Conservation (phyloP, 2,888 invertebrate species). For the Xylota segnis region DNA sequence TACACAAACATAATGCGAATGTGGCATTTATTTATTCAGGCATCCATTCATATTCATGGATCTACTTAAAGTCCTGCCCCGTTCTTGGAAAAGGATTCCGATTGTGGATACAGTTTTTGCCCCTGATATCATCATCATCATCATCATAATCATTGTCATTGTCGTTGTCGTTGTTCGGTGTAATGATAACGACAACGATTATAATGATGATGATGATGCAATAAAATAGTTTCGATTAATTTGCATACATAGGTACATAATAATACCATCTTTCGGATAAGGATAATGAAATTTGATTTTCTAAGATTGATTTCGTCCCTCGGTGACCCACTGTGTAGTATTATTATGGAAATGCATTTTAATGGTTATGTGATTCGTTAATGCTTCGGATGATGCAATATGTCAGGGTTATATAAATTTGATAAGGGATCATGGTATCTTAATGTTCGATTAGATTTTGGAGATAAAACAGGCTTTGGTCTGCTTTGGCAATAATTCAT, state of each 20-base stretch:
- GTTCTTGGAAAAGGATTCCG: conserved; percentile 18
- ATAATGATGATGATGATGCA: conserved; percentile 18
- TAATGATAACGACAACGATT: conserved; percentile 14
- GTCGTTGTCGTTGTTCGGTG: background rate
- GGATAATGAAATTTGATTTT: conserved; percentile 14
- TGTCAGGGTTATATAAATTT: too few relatives aligned
- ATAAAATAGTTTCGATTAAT: conserved; percentile 34
- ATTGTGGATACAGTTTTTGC: conserved; percentile 7
- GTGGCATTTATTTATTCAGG: conserved; percentile 59
- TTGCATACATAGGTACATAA: conserved; percentile 19
- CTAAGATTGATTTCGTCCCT: conserved; percentile 1
- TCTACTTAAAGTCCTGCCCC: conserved; percentile 43
- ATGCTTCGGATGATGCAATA: too few relatives aligned
- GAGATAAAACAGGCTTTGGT: too few relatives aligned
- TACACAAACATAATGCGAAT: conserved; percentile 59
- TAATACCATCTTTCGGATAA: conserved; percentile 16
- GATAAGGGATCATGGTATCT: too few relatives aligned
- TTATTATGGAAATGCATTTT: too few relatives aligned
- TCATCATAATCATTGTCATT: conserved; percentile 13
- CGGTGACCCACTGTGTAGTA: background rate
- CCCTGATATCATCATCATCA: conserved; percentile 4
- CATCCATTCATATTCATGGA: conserved; percentile 61
- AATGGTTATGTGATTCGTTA: too few relatives aligned
- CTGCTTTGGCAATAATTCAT: too few relatives aligned
- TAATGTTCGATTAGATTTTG: too few relatives aligned